A percentile compares a stretch with the other conserved stretches of the same genome.
Evolutionary conservation across 2,797 vertebrate genomes (phyloP).

Genomic region (Oreochromis mossambicus): DNA sequence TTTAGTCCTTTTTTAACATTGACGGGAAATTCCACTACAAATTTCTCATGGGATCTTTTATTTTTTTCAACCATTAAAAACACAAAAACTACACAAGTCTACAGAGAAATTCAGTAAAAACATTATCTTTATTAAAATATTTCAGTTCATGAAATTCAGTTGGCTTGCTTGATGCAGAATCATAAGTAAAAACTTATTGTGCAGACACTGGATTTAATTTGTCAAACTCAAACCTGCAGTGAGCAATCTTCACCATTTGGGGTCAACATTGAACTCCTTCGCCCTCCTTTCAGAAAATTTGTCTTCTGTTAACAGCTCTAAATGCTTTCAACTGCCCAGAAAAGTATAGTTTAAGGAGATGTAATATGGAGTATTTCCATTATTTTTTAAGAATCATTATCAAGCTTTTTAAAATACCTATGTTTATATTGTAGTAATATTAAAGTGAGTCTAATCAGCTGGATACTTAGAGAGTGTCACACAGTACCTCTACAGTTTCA

Average conservation of each 20-base stretch:
- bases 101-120: not conserved
- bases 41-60: not conserved
- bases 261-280: constrained; percentile 27
- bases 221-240: constrained; percentile 15
- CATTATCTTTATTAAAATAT: not conserved
- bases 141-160: not conserved
- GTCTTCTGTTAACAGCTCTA: not conserved
- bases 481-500: not conserved
- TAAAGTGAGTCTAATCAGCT: not conserved
- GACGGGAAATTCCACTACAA: not conserved
- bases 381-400: not conserved
- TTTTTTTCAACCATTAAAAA: not conserved
- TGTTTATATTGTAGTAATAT: not conserved
- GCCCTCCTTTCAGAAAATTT: not conserved
- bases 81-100: not conserved
- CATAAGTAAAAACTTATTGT: not conserved
- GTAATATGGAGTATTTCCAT: not conserved
- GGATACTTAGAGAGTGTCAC: not conserved
- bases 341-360: no score
- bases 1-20: not conserved
- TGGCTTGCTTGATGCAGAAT: not conserved
- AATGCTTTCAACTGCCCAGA: no score
- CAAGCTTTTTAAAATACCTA: not conserved
- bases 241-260: constrained; percentile 14
- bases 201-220: not conserved